Evolutionary conservation across 1,140 invertebrate genomes (phyloP), one percentile per base, ranked within the genome.

Genomic region (Tetramorium simillimum): DNA sequence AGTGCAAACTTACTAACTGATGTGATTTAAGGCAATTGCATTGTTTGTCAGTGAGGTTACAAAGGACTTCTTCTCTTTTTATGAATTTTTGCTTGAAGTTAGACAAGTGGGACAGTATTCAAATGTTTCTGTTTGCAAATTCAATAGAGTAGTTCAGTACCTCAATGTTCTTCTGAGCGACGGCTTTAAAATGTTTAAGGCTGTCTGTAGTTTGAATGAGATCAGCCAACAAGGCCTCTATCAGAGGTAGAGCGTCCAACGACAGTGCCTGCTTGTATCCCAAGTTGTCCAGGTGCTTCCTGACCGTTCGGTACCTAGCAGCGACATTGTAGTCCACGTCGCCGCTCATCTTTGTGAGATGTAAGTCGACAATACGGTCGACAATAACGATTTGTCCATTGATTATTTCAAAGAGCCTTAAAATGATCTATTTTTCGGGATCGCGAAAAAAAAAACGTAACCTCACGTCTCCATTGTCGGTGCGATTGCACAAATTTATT

Each of bases 121-220:
- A 62, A 75, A n/a, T 73, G 80, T 82, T 60, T 51, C n/a, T 16
- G 2, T 65, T 28, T 10, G 14, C 12, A 78, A 51, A 5, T 40
- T 77, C 16, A 58, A 4, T n/a, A 6, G 14, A 43, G 46, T 33
- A 33, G 33, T 33, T 33, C 33, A 33, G 56, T 92, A 97, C 96
- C 94, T 96, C 95, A 40, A 96, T 93, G 77, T 96, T 96, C 90
- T 97, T 95, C 93, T 97, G 96, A 7, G 97, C 96, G 65, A 97
- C 93, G 67, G 97, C 96, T 95, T 98, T 98, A 90, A 97, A 97
- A 94, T 98, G 97, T 91, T 97, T 97, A 43, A 98, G 94, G 92
- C 97, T 98, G 75, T 97, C 96, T 40, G 97, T 98, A 24, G 97
- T 98, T 92, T 97, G 96, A 76, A 98, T 94, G 70, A 98, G 95